These are phyloP conservation scores for Ashinkailepas kermadecensis DNA, from an alignment of 2,888 invertebrate genomes.

Conservation along the genomic window DNA sequence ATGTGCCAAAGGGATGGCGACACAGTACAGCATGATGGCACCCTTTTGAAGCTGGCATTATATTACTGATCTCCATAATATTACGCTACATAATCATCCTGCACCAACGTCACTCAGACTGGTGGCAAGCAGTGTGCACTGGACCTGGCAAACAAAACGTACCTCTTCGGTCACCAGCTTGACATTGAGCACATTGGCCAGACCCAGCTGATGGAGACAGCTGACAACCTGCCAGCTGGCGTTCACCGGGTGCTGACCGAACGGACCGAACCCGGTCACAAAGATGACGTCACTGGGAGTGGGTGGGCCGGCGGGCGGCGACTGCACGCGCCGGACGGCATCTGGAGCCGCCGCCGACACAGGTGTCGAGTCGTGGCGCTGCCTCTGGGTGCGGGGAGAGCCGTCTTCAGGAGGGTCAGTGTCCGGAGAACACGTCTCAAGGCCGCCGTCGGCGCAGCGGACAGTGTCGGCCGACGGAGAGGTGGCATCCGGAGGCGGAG, in stretches of 20 bases:
- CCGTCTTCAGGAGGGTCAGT: too few relatives aligned
- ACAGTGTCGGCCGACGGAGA: too few relatives aligned
- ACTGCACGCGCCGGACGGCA: slow-evolving; percentile 73
- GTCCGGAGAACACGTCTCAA: too few relatives aligned
- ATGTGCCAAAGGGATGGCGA: not conserved
- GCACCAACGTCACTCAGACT: not conserved
- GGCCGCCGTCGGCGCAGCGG: too few relatives aligned
- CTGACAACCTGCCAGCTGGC: slow-evolving; percentile 78
- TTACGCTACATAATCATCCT: not conserved
- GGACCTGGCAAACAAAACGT: not conserved
- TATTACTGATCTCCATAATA: not conserved
- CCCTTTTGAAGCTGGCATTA: not conserved
- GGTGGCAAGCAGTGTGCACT: too few relatives aligned
- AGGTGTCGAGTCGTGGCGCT: too few relatives aligned
- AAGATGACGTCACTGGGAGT: slow-evolving; percentile 52
- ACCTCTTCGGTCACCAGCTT: slow-evolving; percentile 18
- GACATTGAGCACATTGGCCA: slow-evolving; percentile 45
- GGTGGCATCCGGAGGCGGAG: too few relatives aligned
- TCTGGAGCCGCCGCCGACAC: slow-evolving; percentile 84
- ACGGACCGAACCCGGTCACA: slow-evolving; percentile 75
- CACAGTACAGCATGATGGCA: not conserved
- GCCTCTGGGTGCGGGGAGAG: too few relatives aligned
- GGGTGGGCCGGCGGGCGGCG: slow-evolving; percentile 80
- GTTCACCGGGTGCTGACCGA: slow-evolving; percentile 59
- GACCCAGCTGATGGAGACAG: slow-evolving; percentile 48